Evolutionary conservation across 2,888 invertebrate genomes (phyloP).

Genomic region (Trissonchulus latispiculum): DNA sequence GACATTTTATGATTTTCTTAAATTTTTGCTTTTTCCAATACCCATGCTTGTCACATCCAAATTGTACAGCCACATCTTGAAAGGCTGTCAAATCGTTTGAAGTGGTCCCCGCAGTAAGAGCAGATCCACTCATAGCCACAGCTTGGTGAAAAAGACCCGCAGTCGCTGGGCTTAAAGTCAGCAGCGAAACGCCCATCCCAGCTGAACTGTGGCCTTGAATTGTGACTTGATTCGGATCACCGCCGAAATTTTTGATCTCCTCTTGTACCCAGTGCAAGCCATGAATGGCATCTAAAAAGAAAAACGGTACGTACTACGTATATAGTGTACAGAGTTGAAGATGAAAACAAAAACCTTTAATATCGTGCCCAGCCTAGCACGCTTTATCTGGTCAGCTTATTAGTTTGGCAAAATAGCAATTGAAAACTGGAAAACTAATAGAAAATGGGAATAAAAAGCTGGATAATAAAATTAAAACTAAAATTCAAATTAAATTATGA

Average conservation of each 20-base stretch:
- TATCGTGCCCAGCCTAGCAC: no score
- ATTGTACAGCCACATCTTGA: neutral
- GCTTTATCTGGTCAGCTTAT: no score
- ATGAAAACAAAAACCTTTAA: no score
- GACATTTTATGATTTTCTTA: neutral
- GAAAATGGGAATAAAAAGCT: no score
- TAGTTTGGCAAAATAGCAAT: no score
- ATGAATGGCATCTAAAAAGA: constrained; percentile 22
- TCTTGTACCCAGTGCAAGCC: constrained; percentile 23
- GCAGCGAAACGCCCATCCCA: constrained; percentile 15
- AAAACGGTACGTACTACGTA: no score
- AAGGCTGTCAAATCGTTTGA: neutral
- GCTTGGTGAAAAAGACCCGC: constrained; percentile 17
- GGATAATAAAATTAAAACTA: no score
- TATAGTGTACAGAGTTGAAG: no score
- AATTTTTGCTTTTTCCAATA: neutral
- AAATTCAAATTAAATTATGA: no score
- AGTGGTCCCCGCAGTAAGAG: neutral
- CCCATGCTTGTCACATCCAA: neutral
- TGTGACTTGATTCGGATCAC: constrained; percentile 27
- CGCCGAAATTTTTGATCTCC: constrained; percentile 29
- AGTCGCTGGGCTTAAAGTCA: constrained; percentile 5
- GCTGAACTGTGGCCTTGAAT: constrained; percentile 28
- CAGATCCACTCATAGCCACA: constrained; percentile 15
- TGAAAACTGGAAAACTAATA: no score